Evolutionary conservation across 2,113 vertebrate genomes (phyloP).

Genomic region (Cyphomyrus discorhynchus): DNA sequence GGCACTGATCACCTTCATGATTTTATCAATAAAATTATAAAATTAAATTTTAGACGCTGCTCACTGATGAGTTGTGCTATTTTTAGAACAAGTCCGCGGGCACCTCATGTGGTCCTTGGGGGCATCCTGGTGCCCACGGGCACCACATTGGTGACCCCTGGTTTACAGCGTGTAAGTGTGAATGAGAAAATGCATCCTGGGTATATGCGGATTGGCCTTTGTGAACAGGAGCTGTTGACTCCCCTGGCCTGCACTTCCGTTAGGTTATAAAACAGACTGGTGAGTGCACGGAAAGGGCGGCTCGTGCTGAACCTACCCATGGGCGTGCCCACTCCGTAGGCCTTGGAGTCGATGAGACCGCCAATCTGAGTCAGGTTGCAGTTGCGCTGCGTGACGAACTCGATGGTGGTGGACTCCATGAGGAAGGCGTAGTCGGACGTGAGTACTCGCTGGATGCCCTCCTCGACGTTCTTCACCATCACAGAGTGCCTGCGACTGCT

Average conservation of each 20-base stretch:
- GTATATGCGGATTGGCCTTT: not conserved
- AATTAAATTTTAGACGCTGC: too few species aligned
- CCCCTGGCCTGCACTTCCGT: not conserved
- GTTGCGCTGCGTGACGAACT: slow-evolving; percentile 92
- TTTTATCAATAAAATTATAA: too few species aligned
- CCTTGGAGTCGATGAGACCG: slow-evolving; percentile 93
- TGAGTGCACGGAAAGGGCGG: too few species aligned
- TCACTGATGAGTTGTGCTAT: too few species aligned
- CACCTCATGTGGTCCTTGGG: too few species aligned
- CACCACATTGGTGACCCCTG: too few species aligned
- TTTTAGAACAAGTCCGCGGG: too few species aligned
- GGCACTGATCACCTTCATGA: too few species aligned
- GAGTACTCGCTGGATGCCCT: slow-evolving; percentile 90
- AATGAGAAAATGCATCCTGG: not conserved
- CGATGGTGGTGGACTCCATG: slow-evolving; percentile 97
- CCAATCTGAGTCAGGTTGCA: slow-evolving; percentile 98
- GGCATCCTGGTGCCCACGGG: too few species aligned
- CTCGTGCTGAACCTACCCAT: slow-evolving; percentile 77
- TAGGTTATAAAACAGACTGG: not conserved
- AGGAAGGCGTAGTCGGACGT: slow-evolving; percentile 96
- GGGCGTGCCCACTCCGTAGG: slow-evolving; percentile 91
- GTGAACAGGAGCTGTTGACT: not conserved
- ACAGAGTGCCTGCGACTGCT: slow-evolving; percentile 92
- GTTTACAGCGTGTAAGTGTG: not conserved
- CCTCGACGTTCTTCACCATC: slow-evolving; percentile 92